Conservation (phyloP, 2,113 vertebrate genomes). For the Cheirogaleus medius region DNA sequence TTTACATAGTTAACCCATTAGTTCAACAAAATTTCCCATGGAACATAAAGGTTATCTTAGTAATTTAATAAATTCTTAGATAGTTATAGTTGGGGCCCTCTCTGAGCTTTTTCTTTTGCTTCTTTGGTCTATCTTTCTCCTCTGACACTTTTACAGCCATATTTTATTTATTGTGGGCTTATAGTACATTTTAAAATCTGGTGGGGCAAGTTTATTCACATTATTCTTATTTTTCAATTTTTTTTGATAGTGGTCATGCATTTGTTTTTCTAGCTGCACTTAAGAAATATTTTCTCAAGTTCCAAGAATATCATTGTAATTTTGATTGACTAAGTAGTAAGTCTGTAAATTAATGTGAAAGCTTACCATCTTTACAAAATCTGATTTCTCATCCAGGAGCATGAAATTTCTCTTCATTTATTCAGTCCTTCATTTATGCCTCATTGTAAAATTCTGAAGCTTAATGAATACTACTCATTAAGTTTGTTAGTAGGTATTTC, state of each 20-base stretch:
- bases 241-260: constrained; percentile 45
- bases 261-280: constrained; percentile 49
- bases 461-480: neutral
- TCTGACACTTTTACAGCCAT: constrained; percentile 27
- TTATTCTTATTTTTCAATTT: constrained; percentile 46
- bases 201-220: constrained; percentile 17
- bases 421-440: neutral
- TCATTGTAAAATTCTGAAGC: neutral
- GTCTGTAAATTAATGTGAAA: neutral
- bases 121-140: constrained; percentile 55
- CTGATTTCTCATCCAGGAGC: neutral
- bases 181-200: constrained; percentile 52
- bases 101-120: neutral
- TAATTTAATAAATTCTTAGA: neutral
- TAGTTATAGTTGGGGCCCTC: neutral
- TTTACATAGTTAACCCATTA: constrained; percentile 11
- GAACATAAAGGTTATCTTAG: constrained; percentile 9
- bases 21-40: constrained; percentile 49
- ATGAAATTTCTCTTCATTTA: neutral
- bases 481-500: neutral
- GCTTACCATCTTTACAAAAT: neutral
- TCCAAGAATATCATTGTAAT: constrained; percentile 38
- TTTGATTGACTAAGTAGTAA: constrained; percentile 33
- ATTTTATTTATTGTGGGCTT: constrained; percentile 56
- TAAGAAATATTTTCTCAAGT: constrained; percentile 41